A percentile compares a stretch with the other conserved stretches of the same genome.
These are phyloP conservation scores for Egretta garzetta DNA, from an alignment of 2,113 vertebrate species.

Conservation along the genomic window DNA sequence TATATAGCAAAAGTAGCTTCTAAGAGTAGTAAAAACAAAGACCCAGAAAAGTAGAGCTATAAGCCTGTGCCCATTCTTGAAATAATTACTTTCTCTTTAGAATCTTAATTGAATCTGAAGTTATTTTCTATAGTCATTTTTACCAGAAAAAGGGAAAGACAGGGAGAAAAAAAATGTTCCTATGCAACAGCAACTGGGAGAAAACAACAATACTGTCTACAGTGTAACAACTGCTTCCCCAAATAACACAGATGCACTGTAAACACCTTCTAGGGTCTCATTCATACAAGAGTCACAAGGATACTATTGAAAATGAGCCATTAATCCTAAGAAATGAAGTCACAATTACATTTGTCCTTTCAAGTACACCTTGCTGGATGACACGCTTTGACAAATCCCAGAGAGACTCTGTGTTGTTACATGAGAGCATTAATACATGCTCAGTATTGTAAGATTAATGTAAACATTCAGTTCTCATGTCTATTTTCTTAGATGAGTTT, in stretches of 20 bases:
- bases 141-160: not conserved
- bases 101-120: not conserved
- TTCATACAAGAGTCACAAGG: not conserved
- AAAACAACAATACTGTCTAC: not conserved
- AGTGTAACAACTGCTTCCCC: not conserved
- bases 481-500: not conserved
- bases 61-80: not conserved
- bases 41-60: not conserved
- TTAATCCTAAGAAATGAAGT: not conserved
- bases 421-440: not conserved
- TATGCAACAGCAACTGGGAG: not conserved
- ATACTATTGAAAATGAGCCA: accelerated
- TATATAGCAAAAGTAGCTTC: not conserved
- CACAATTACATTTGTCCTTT: not conserved
- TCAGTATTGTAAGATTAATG: not conserved
- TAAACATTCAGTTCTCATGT: not conserved
- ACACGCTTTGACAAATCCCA: not conserved
- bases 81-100: not conserved
- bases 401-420: not conserved
- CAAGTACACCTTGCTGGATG: not conserved
- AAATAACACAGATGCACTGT: not conserved
- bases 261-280: not conserved
- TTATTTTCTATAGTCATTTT: not conserved
- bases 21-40: not conserved
- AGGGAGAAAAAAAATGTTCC: not conserved